Percentiles rank a stretch among this genome's conserved stretches.
Evolutionary conservation across 2,113 vertebrate genomes (phyloP).

Genomic region (Riparia riparia): DNA sequence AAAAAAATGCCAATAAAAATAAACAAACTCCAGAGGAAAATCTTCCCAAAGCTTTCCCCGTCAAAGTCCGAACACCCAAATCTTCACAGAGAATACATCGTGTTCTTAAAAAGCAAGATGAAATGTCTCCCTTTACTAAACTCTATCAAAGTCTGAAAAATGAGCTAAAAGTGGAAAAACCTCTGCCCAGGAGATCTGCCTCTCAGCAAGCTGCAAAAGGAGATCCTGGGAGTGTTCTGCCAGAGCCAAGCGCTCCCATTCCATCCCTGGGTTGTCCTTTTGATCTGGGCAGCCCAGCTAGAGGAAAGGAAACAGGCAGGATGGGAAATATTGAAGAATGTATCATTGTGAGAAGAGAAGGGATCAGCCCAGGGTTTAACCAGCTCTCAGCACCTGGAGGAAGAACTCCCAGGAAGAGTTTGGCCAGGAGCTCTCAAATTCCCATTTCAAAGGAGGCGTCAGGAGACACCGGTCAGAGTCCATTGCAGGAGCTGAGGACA

Average conservation of each 20-base stretch:
- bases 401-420: neutral
- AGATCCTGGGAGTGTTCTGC: neutral
- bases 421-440: neutral
- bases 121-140: conserved; percentile 80
- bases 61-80: neutral
- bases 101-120: neutral
- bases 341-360: neutral
- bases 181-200: neutral
- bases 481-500: neutral
- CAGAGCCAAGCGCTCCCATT: neutral
- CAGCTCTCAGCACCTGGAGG: neutral
- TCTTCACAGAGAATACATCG: neutral
- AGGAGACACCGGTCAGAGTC: neutral
- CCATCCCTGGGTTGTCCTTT: neutral
- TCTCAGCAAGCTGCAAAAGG: conserved; percentile 17
- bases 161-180: conserved; percentile 44
- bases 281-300: neutral
- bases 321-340: neutral
- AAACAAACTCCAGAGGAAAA: neutral
- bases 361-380: neutral
- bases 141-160: conserved; percentile 85
- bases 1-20: neutral
- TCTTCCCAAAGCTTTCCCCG: neutral
- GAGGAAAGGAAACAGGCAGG: neutral
- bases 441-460: neutral